Percentiles rank a stretch among this genome's conserved stretches.
Conservation (phyloP, 2,113 vertebrate genomes). For the Hippocampus barbouri region DNA sequence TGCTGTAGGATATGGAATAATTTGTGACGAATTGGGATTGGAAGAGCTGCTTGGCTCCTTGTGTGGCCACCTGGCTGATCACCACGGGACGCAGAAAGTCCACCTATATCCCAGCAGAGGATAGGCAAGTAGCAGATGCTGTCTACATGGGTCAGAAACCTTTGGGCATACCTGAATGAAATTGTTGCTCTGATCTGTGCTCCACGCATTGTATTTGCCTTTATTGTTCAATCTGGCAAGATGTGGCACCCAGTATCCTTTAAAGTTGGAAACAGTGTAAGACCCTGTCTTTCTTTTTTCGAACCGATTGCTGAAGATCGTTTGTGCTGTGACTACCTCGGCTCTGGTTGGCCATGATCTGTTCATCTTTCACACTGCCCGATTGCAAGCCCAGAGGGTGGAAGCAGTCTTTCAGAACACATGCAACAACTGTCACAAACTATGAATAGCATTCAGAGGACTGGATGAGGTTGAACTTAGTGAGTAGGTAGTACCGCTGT, state of each 20-base stretch:
- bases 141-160: not conserved
- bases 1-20: conserved; percentile 84
- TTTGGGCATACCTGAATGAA: conserved; percentile 84
- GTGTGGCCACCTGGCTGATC: conserved; percentile 86
- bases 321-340: conserved; percentile 66
- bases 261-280: conserved; percentile 9
- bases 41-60: conserved; percentile 84
- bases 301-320: not conserved
- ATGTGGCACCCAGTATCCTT: conserved; percentile 84
- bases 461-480: not conserved
- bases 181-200: conserved; percentile 56
- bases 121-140: conserved; percentile 2
- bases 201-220: conserved; percentile 93
- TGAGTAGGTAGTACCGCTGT: conserved; percentile 74
- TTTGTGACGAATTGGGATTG: conserved; percentile 70
- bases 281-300: not conserved
- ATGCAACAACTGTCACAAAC: not conserved
- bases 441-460: not conserved
- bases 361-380: conserved; percentile 75
- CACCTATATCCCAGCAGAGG: conserved; percentile 68
- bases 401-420: conserved; percentile 73
- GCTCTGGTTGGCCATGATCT: conserved; percentile 77
- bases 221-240: conserved; percentile 84
- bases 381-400: conserved; percentile 83
- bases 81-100: conserved; percentile 85